Evolutionary conservation across 2,888 invertebrate species (phyloP).

Genomic region (Idaea dimidiata): DNA sequence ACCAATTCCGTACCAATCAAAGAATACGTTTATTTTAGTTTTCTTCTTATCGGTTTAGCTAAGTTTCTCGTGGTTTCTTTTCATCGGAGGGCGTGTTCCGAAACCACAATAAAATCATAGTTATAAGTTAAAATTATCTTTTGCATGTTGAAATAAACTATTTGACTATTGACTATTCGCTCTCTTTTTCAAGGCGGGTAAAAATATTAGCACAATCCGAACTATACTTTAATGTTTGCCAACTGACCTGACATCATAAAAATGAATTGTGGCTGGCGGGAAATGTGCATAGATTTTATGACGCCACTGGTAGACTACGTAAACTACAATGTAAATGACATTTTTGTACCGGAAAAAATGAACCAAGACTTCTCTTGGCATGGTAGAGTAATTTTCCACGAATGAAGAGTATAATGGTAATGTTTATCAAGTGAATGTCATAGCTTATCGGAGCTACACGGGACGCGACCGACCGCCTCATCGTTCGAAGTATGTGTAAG

Average conservation of each 20-base stretch:
- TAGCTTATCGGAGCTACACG: too few relatives aligned
- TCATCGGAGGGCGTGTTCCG: too few relatives aligned
- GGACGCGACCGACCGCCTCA: too few relatives aligned
- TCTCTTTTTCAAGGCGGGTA: neutral
- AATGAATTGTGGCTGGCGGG: slow-evolving; percentile 56
- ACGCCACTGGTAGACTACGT: slow-evolving; percentile 11
- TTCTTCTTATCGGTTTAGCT: too few relatives aligned
- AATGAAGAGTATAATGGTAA: neutral
- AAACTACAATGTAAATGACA: slow-evolving; percentile 11
- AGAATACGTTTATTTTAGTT: too few relatives aligned
- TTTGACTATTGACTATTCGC: neutral
- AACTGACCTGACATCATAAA: slow-evolving; percentile 51
- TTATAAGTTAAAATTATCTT: too few relatives aligned
- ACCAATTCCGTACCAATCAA: too few relatives aligned
- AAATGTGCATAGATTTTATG: slow-evolving; percentile 45
- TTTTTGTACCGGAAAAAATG: slow-evolving; percentile 6
- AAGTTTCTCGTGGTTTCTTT: too few relatives aligned
- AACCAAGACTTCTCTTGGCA: slow-evolving; percentile 1
- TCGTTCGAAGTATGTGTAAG: too few relatives aligned
- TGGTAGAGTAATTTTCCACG: neutral
- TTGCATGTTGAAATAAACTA: too few relatives aligned
- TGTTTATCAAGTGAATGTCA: too few relatives aligned
- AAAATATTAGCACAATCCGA: slow-evolving; percentile 5
- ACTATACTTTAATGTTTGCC: slow-evolving; percentile 18
- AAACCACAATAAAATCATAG: too few relatives aligned